Conservation (phyloP, 2,113 vertebrate species). For the Eleginops maclovinus region DNA sequence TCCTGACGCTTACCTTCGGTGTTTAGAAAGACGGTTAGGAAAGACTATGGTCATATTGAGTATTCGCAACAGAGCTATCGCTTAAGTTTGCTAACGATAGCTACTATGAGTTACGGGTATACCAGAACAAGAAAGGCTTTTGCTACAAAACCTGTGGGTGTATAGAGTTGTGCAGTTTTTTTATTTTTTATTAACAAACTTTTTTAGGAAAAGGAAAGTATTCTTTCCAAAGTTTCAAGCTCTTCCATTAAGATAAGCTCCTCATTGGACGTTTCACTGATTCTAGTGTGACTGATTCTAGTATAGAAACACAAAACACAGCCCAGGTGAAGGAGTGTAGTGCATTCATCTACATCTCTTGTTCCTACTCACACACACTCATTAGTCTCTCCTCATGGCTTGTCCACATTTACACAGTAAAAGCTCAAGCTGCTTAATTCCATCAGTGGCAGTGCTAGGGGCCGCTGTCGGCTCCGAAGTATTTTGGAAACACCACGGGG, state of each 20-base stretch:
- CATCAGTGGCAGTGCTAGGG: conserved; percentile 1
- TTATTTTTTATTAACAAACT: no score
- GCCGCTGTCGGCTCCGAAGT: not conserved
- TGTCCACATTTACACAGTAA: conserved; percentile 13
- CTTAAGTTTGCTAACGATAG: not conserved
- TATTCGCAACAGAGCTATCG: no score
- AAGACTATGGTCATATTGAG: no score
- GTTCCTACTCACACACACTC: conserved; percentile 5
- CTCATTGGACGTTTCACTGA: no score
- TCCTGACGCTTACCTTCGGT: no score
- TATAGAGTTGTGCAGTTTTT: not conserved
- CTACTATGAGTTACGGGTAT: not conserved
- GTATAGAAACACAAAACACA: not conserved
- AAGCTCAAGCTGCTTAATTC: conserved; percentile 18
- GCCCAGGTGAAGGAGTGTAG: not conserved
- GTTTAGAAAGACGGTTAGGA: no score
- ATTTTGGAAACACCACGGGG: conserved; percentile 17
- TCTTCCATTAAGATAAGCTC: not conserved
- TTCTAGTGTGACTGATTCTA: not conserved
- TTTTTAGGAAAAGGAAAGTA: no score
- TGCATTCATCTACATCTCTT: conserved; percentile 24
- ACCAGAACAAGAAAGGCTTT: not conserved
- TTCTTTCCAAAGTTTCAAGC: not conserved
- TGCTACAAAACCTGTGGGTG: not conserved
- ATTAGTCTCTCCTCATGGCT: conserved; percentile 20